phyloP scores from a whole-genome alignment of 2,888 invertebrate species.

The Shargacucullia verbasci region DNA sequence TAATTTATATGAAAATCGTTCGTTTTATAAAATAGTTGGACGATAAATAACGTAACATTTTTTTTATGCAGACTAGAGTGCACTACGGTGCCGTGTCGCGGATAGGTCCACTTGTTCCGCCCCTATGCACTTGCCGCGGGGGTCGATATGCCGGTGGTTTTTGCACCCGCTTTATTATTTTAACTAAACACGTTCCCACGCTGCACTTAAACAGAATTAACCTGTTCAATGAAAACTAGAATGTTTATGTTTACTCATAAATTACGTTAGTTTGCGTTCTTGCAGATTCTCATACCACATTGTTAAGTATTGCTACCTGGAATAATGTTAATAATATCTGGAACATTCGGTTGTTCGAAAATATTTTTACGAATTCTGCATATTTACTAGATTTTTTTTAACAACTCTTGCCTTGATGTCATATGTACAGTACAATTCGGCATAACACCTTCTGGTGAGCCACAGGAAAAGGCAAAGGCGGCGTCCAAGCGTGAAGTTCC shows the following conservation, averaged over 20 bases:
- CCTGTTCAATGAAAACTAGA: conserved; percentile 70
- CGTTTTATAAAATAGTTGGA: too few species aligned
- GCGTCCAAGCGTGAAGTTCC: conserved; percentile 85
- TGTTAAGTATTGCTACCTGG: conserved; percentile 44
- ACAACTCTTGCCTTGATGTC: conserved; percentile 1
- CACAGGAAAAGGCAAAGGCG: conserved; percentile 86
- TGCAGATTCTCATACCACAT: conserved; percentile 49
- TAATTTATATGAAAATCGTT: too few species aligned
- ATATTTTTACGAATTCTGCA: too few species aligned
- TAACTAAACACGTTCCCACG: conserved; percentile 81
- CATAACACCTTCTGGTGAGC: conserved; percentile 65
- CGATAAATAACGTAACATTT: conserved; percentile 9
- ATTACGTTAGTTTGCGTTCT: conserved; percentile 43
- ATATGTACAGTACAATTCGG: conserved; percentile 47
- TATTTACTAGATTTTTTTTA: not conserved
- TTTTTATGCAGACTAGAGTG: conserved; percentile 13
- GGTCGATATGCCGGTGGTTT: conserved; percentile 80
- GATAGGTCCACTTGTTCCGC: conserved; percentile 85
- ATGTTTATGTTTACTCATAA: conserved; percentile 61
- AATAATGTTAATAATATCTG: conserved; percentile 23
- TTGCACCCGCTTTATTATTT: conserved; percentile 82
- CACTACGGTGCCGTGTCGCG: conserved; percentile 42
- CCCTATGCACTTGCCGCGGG: conserved; percentile 86
- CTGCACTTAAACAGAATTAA: conserved; percentile 70
- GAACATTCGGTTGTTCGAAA: not conserved